These are phyloP conservation scores for Promerops cafer DNA, from an alignment of 2,113 vertebrate species.

Conservation along the genomic window DNA sequence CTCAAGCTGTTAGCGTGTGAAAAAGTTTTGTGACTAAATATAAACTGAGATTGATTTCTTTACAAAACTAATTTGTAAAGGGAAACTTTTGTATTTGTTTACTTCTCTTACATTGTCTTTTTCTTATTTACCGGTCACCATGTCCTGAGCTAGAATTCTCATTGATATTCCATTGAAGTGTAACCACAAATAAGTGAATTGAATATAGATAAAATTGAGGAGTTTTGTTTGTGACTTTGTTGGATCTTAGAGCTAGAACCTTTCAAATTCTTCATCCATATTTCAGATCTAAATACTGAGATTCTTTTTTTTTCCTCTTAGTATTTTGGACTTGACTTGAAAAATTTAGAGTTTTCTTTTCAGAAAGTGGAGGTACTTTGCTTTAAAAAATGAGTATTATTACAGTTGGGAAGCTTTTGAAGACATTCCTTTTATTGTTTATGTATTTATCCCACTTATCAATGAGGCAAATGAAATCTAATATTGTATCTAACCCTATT, in stretches of 20 bases:
- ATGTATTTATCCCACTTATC: not conserved
- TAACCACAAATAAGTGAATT: not conserved
- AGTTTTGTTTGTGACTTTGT: not conserved
- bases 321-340: not conserved
- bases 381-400: not conserved
- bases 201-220: not conserved
- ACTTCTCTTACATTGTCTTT: not conserved
- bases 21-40: slow-evolving; percentile 1
- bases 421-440: not conserved
- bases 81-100: not conserved
- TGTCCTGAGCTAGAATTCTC: not conserved
- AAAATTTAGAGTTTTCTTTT: not conserved
- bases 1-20: not conserved
- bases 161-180: not conserved
- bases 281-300: not conserved
- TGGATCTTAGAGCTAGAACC: not conserved
- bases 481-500: not conserved
- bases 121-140: not conserved
- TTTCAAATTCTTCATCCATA: not conserved
- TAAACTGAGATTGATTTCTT: not conserved
- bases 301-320: not conserved
- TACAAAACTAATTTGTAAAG: not conserved
- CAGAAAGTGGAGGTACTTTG: not conserved
- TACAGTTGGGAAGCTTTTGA: not conserved
- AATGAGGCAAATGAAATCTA: not conserved